These are phyloP conservation scores for Epizoanthus rinbou DNA, from an alignment of 92 coral and sea anemone species.

Conservation along the genomic window DNA sequence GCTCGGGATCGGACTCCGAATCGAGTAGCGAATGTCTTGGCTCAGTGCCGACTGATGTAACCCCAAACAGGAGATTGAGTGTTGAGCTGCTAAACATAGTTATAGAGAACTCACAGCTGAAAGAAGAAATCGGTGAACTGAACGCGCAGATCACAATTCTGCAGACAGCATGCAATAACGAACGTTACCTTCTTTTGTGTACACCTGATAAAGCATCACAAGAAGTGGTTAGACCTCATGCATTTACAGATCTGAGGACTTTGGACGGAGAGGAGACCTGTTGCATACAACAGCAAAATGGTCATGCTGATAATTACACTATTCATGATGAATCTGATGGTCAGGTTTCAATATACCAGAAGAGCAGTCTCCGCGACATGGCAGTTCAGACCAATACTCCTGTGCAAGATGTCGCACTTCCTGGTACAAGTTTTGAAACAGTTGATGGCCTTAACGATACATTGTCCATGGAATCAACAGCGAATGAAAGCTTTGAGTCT, in stretches of 20 bases:
- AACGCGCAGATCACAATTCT: constrained; percentile 6
- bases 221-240: background rate
- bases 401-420: too few species aligned
- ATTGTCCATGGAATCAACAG: background rate
- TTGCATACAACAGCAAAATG: background rate
- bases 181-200: background rate
- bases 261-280: background rate
- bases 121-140: constrained; percentile 5
- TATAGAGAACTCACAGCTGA: constrained; percentile 12
- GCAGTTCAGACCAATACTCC: constrained; percentile 1
- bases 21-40: background rate
- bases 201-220: background rate
- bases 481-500: background rate
- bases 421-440: too few species aligned
- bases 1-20: constrained; percentile 11
- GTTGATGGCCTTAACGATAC: background rate
- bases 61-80: background rate
- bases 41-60: background rate
- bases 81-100: background rate
- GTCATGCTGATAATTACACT: background rate
- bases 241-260: background rate
- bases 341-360: background rate
- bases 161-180: background rate
- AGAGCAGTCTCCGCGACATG: background rate
- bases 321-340: background rate